These are phyloP conservation scores for Ostrea denselamellosa DNA, from an alignment of 1,140 invertebrate genomes.

Conservation along the genomic window DNA sequence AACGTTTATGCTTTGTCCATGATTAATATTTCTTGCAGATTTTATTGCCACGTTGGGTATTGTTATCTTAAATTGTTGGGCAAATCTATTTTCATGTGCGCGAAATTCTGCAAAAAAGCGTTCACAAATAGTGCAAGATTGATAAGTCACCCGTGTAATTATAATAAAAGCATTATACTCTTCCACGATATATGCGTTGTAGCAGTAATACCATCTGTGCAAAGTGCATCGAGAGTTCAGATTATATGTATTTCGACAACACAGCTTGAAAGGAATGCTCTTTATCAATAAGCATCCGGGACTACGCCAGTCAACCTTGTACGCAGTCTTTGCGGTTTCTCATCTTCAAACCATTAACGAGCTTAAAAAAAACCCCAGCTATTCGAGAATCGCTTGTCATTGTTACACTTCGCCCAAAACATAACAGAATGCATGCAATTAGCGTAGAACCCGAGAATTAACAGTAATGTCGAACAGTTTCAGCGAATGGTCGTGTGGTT, in stretches of 20 bases:
- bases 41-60: not conserved
- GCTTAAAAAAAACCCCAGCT: not conserved
- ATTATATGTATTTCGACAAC: not conserved
- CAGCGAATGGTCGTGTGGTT: not conserved
- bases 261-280: not conserved
- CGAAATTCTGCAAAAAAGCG: not conserved
- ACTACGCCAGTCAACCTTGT: not conserved
- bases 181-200: not conserved
- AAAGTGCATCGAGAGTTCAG: constrained; percentile 10
- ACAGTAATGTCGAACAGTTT: not conserved
- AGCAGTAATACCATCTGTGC: constrained; percentile 3
- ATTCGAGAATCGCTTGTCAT: constrained; percentile 1
- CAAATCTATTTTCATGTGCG: not conserved
- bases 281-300: constrained; percentile 12
- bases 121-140: not conserved
- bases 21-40: not conserved
- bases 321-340: not conserved
- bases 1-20: not conserved
- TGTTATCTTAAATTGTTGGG: not conserved
- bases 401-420: not conserved
- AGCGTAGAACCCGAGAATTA: not conserved
- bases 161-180: not conserved
- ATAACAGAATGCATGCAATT: not conserved
- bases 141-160: not conserved
- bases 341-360: not conserved